phyloP scores from a whole-genome alignment of 2,797 vertebrate genomes.

The Eleutherodactylus coqui region DNA sequence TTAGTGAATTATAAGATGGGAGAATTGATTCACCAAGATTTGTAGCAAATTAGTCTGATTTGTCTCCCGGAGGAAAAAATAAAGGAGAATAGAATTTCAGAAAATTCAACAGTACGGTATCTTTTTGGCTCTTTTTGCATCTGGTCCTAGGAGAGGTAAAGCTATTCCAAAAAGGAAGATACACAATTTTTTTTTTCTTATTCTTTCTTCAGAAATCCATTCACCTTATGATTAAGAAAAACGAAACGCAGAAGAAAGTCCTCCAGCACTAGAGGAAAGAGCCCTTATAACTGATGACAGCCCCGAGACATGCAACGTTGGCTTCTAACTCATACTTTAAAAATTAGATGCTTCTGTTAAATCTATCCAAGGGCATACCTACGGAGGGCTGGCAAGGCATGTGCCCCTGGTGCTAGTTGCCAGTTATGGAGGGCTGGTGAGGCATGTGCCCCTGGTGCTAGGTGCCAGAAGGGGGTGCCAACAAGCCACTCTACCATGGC shows the following conservation, averaged over 20 bases:
- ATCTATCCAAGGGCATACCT: neutral
- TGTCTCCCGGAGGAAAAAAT: neutral
- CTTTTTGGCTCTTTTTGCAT: neutral
- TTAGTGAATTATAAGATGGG: constrained; percentile 1
- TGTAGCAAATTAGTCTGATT: neutral
- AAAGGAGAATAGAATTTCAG: neutral
- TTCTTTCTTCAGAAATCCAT: neutral
- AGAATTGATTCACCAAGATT: neutral
- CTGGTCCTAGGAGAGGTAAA: neutral
- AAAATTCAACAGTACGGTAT: neutral
- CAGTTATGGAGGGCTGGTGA: neutral
- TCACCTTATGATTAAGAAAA: neutral
- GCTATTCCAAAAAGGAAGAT: neutral
- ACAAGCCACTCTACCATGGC: neutral
- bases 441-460: neutral
- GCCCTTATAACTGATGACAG: neutral
- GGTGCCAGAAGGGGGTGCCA: neutral
- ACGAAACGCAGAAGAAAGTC: neutral
- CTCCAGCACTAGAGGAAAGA: neutral
- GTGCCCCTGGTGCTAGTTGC: too few species aligned
- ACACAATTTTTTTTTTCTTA: neutral
- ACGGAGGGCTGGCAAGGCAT: neutral
- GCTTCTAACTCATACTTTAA: neutral
- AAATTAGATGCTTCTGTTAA: neutral
- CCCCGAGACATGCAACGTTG: neutral